Evolutionary conservation across 2,797 vertebrate genomes (phyloP).

Genomic region (Xiphorhynchus erythropygius): DNA sequence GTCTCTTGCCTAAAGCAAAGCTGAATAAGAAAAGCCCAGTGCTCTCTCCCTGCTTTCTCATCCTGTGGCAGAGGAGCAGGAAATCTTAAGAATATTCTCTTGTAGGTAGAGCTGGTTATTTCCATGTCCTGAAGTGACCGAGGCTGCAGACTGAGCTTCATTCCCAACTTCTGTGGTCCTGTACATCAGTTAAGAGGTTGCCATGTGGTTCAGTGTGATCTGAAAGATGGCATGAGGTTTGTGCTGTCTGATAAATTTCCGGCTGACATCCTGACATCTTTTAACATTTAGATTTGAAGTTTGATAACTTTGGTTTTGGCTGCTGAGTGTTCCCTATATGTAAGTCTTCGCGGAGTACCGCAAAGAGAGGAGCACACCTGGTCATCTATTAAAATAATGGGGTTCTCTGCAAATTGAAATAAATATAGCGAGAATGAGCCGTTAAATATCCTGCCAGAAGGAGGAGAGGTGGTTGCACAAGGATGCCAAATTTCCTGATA

Average conservation of each 20-base stretch:
- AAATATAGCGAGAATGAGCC: background rate
- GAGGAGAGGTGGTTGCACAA: background rate
- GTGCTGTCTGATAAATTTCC: background rate
- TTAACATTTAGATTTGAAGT: background rate
- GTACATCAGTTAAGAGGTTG: rapidly evolving
- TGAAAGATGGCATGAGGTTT: background rate
- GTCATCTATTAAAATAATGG: background rate
- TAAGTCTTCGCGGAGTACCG: background rate
- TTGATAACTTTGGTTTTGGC: background rate
- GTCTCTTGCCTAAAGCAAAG: background rate
- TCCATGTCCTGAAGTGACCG: background rate
- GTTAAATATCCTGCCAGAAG: background rate
- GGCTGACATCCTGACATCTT: background rate
- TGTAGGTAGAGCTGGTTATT: background rate
- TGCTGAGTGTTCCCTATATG: background rate
- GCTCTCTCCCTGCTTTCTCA: background rate
- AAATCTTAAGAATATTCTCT: background rate
- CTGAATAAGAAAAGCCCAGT: background rate
- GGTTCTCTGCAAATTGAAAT: background rate
- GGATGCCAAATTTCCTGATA: background rate
- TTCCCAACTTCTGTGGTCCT: background rate
- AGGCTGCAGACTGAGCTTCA: background rate
- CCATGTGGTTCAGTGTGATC: background rate
- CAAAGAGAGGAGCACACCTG: background rate
- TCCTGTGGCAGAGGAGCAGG: background rate